Evolutionary conservation across 2,113 vertebrate genomes (phyloP), one percentile per base, ranked within the genome.

Genomic region (Platysternon megacephalum): DNA sequence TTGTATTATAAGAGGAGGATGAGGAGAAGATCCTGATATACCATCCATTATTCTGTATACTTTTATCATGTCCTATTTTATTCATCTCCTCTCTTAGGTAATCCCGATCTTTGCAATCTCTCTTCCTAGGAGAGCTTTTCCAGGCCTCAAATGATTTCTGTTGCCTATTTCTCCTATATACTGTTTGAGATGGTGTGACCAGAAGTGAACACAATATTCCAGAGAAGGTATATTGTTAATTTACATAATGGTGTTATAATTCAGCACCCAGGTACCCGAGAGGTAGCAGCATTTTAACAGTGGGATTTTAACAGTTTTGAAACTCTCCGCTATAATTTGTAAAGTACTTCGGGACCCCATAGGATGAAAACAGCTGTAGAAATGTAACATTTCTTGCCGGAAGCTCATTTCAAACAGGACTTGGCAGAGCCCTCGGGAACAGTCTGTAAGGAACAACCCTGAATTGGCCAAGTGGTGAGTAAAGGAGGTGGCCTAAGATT

Each of bases 401-500:
- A 4, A 19, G 0, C 17, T n/a, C 58, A 3, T 72, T 87, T 81
- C 82, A 48, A 85, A 84, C 9, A 72, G 78, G 53, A 35, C 91
- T 93, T 91, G 91, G 86, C 0, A 0, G 82, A 87, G 88, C 84
- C 85, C 81, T 89, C 49, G 80, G 74, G 21, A 0, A 1, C 89
- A 88, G 93, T 74, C 26, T 55, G 0, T 29, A 29, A 13, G 65
- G 72, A 85, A 61, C 85, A 39, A 68, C 1, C 2, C 13, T 78
- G 79, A 61, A 87, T 17, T 95, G 94, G 79, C 44, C 22, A 55
- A 65, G 28, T 56, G 39, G 74, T 68, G 82, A 92, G 49, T 88
- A 85, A 85, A 29, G 24, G 68, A 82, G 85, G 90, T 95, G 85
- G 86, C 84, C 88, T 94, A 89, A 53, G 84, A 14, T 92, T 97